A percentile compares a stretch with the other conserved stretches of the same genome.
These are phyloP conservation scores for Tiaroga cobitis DNA, from an alignment of 2,797 vertebrate genomes.

Conservation along the genomic window DNA sequence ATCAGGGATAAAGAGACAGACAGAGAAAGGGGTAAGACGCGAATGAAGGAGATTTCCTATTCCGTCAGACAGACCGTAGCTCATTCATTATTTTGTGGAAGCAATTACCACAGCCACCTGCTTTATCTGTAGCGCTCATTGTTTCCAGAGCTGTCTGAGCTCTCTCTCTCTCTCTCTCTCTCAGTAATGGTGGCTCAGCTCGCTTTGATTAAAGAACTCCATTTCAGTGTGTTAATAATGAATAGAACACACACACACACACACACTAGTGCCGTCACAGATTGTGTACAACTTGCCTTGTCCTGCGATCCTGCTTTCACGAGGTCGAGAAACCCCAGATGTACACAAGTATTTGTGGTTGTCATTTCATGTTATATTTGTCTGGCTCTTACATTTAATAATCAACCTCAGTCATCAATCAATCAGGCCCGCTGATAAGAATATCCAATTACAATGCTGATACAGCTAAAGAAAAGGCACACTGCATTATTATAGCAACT, in stretches of 20 bases:
- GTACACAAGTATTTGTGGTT: constrained; percentile 32
- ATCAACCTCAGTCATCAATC: background rate
- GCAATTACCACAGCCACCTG: constrained; percentile 85
- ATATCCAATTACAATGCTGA: constrained; percentile 7
- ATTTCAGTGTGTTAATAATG: constrained; percentile 60
- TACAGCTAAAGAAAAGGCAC: constrained; percentile 7
- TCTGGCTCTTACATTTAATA: constrained; percentile 38
- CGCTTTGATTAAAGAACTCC: constrained; percentile 60
- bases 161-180: constrained; percentile 50
- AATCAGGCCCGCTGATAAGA: too few species aligned
- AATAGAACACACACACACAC: constrained; percentile 36
- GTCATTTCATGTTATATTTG: constrained; percentile 45
- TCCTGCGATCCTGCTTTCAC: constrained; percentile 26
- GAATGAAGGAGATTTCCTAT: constrained; percentile 81
- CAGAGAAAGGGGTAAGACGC: constrained; percentile 45
- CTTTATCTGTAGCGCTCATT: constrained; percentile 81
- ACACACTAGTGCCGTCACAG: background rate
- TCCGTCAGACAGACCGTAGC: constrained; percentile 78
- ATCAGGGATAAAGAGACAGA: constrained; percentile 56
- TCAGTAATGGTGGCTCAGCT: constrained; percentile 47
- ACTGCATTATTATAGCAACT: constrained; percentile 29
- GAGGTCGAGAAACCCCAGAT: constrained; percentile 32
- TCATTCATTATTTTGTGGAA: constrained; percentile 87
- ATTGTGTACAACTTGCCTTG: constrained; percentile 3
- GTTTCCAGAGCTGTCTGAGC: constrained; percentile 72